phyloP scores from a whole-genome alignment of 2,797 vertebrate species.

The Notolabrus celidotus region DNA sequence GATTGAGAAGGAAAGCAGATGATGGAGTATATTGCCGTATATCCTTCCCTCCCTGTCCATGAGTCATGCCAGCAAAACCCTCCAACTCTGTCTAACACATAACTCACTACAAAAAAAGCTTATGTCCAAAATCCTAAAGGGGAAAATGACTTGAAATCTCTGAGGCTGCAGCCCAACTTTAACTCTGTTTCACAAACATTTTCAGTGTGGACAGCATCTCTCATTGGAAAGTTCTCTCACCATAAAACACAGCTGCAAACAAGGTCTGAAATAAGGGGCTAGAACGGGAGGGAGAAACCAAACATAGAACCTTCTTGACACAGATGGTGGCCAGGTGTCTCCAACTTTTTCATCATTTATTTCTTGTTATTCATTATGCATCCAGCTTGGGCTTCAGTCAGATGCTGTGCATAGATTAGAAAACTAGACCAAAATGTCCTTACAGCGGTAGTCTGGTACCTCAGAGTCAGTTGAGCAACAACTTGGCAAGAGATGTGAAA shows the following conservation, averaged over 20 bases:
- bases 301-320: slow-evolving; percentile 65
- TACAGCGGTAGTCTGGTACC: slow-evolving; percentile 51
- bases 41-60: slow-evolving; percentile 32
- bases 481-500: slow-evolving; percentile 78
- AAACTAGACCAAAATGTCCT: slow-evolving; percentile 56
- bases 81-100: slow-evolving; percentile 49
- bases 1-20: slow-evolving; percentile 46
- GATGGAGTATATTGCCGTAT: slow-evolving; percentile 43
- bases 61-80: slow-evolving; percentile 51
- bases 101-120: slow-evolving; percentile 44
- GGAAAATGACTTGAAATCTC: slow-evolving; percentile 49
- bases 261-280: slow-evolving; percentile 19
- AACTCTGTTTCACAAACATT: slow-evolving; percentile 43
- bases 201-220: slow-evolving; percentile 34
- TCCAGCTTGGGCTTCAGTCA: slow-evolving; percentile 66
- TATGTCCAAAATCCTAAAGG: slow-evolving; percentile 44
- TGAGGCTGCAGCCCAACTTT: slow-evolving; percentile 43
- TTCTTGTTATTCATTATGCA: slow-evolving; percentile 79
- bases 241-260: slow-evolving; percentile 34
- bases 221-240: slow-evolving; percentile 36
- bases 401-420: slow-evolving; percentile 73
- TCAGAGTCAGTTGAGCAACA: slow-evolving; percentile 59
- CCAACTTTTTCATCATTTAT: slow-evolving; percentile 78
- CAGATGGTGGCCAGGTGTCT: slow-evolving; percentile 72
- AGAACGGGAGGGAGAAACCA: slow-evolving; percentile 40